Evolutionary conservation across 2,888 invertebrate species (phyloP), one percentile per base, ranked within the genome.

Genomic region (Caenorhabditis becei): DNA sequence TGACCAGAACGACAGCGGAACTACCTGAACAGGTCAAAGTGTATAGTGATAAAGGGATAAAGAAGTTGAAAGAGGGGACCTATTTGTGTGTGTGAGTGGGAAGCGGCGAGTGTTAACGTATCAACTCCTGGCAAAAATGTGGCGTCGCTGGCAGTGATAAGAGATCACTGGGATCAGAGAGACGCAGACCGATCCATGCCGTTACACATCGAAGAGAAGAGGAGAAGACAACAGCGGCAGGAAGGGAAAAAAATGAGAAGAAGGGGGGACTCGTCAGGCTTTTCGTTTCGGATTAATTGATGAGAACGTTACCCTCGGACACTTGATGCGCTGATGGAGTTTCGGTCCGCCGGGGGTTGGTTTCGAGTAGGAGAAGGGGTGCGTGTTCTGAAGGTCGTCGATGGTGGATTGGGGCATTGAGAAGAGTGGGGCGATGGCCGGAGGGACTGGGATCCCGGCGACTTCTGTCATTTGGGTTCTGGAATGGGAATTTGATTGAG

Each of bases 361-460:
- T 37, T 70, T 61, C 20, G 84, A 77, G 61, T 84, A 84, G 11
- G 78, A 78, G 65, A 84, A 84, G n/a, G n/a, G n/a, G n/a, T n/a
- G n/a, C n/a, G 56, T 71, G 20, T 72, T 72, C 20, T 72, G 72
- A 35, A 72, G 32, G 37, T 72, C 72, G 32, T 72, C 72, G 18
- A 72, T 72, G 10, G 63, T 65, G 11, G 62, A 62, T 58, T 72
- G 72, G 23, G 72, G 58, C 58, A 72, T 56, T 4, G 72, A 72
- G 58, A 72, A 72, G 26, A 72, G 63, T 32, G 72, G 72, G 8
- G 72, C 72, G n/a, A 72, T 72, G 11, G 63, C 72, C 8, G 63
- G 44, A 1, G 72, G 72, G 14, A 72, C 72, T 3, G 10, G 26
- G 2, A 72, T 54, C n/a, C 72, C 72, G 24, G 35, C 47, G 35